Evolutionary conservation across 2,888 invertebrate species (phyloP), one percentile per base, ranked within the genome.

Genomic region (Drosophila leonis): DNA sequence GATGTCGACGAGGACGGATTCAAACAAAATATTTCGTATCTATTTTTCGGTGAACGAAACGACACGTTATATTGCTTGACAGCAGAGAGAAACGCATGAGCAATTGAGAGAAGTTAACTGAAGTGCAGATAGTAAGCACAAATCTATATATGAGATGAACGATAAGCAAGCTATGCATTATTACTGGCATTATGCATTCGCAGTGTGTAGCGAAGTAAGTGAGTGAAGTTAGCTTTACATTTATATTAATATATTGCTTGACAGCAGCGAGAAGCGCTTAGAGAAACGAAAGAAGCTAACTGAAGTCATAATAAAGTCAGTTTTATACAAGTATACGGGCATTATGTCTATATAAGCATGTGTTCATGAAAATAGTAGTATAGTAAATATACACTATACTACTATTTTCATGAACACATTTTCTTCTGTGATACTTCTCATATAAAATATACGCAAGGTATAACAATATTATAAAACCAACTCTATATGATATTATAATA

Each of bases 1-100:
- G 65, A 20, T 60, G 59, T 48, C 72, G 41, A 49, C 56, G 37
- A 24, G n/a, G 29, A 42, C 42, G 35, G 42, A 15, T 42, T 52
- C 42, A 27, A 44, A 27, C 33, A 27, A 44, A 57, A 33, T 49
- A 33, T 49, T 31, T 18, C 31, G 18, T 49, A 49, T 57, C 13
- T 57, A 18, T 57, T 46, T 46, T 46, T 13, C 27, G 24, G 6
- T 13, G 9, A 46, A 12, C 24, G 35, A 33, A 52, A 8, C 27
- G 27, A 12, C n/a, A 27, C 13, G 51, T 20, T 18, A 35, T 24
- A 37, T 24, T 27, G 27, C 24, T n/a, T 18, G 51, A 35, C 35
- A 18, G n/a, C 37, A 37, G 20, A 15, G 13, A 51, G 20, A 33
- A 51, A 20, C 35, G 27, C 9, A 6, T 18, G 29, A 29, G 3